Conservation (phyloP, 1,140 invertebrate genomes). For the Listronotus bonariensis region DNA sequence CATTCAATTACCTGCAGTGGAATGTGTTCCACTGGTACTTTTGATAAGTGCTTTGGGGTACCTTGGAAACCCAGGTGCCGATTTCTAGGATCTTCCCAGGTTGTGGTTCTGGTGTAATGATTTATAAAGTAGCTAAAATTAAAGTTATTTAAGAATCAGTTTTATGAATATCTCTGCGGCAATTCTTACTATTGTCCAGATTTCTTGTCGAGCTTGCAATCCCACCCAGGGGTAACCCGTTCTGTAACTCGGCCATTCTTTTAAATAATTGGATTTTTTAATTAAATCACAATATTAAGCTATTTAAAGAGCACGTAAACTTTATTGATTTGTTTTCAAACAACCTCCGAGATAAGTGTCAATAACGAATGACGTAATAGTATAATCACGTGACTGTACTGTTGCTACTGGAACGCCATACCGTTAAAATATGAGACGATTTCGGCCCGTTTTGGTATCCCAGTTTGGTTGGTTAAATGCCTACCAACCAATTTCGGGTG, state of each 20-base stretch:
- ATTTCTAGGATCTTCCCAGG: slow-evolving; percentile 53
- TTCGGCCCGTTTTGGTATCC: too few species aligned
- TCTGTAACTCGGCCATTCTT: slow-evolving; percentile 59
- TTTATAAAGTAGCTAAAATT: slow-evolving; percentile 75
- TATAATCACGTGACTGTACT: too few species aligned
- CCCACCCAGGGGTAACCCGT: slow-evolving; percentile 71
- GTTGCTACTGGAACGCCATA: too few species aligned
- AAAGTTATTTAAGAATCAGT: slow-evolving; percentile 29
- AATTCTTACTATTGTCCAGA: slow-evolving; percentile 71
- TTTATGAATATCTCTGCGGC: not conserved
- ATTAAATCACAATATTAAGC: slow-evolving; percentile 1
- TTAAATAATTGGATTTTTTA: slow-evolving; percentile 10
- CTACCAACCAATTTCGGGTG: too few species aligned
- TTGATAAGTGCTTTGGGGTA: slow-evolving; percentile 43
- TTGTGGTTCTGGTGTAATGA: slow-evolving; percentile 67
- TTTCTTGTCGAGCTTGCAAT: slow-evolving; percentile 71
- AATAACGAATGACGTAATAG: too few species aligned
- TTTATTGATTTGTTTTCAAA: slow-evolving; percentile 22
- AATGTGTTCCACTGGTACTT: slow-evolving; percentile 43
- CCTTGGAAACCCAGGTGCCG: slow-evolving; percentile 41
- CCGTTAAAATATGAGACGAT: too few species aligned
- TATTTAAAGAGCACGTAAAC: not conserved
- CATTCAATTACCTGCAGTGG: slow-evolving; percentile 43
- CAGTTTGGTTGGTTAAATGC: too few species aligned
- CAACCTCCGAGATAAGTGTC: not conserved